These are phyloP conservation scores for Strigamia maritima DNA, from an alignment of 2,888 invertebrate species.

Conservation along the genomic window DNA sequence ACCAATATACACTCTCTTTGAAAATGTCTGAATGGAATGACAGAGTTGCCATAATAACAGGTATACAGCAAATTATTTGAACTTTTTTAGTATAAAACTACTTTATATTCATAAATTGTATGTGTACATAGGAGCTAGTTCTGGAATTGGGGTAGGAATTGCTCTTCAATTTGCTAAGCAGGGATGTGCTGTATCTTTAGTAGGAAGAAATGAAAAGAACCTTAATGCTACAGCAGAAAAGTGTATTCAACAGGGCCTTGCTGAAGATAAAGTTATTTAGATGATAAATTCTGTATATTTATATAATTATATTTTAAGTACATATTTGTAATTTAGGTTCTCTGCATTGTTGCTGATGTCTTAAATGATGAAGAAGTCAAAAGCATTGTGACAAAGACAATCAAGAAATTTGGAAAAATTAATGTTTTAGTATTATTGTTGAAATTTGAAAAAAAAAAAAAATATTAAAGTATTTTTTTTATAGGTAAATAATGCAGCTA, in stretches of 20 bases:
- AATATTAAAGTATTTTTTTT: too few relatives aligned
- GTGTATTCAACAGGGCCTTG: background rate
- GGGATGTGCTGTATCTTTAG: background rate
- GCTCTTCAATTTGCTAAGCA: constrained; percentile 18
- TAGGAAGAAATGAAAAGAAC: constrained; percentile 7
- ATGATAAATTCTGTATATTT: too few relatives aligned
- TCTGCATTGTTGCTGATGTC: background rate
- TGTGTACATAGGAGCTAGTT: constrained; percentile 37
- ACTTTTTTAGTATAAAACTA: background rate
- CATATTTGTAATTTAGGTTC: background rate
- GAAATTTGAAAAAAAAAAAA: too few relatives aligned
- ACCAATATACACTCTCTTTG: too few relatives aligned
- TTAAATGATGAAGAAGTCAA: background rate
- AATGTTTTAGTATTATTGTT: constrained; percentile 30
- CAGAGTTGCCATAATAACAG: background rate
- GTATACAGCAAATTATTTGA: background rate
- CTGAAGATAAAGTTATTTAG: background rate
- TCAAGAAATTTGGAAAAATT: constrained; percentile 9
- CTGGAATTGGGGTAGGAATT: constrained; percentile 29
- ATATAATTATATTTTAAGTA: too few relatives aligned
- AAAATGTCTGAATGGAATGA: background rate
- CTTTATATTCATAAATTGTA: too few relatives aligned
- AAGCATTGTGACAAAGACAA: background rate
- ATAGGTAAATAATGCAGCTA: constrained; percentile 28
- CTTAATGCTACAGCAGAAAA: background rate